Conservation (phyloP, 2,888 invertebrate genomes). For the Xanthostigma xanthostigma region DNA sequence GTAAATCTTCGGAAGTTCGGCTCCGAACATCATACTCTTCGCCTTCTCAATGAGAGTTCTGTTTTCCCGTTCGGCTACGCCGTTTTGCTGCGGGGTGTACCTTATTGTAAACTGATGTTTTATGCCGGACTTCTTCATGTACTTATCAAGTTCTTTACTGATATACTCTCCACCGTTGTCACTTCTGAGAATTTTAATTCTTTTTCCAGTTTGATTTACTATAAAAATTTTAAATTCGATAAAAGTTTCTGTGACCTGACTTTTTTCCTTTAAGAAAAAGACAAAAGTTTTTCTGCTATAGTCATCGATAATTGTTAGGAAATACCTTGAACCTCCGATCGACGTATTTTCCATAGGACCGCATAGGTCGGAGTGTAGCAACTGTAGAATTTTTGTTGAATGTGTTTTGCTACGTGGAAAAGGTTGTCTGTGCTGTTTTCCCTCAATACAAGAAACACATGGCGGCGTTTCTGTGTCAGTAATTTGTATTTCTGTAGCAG, state of each 20-base stretch:
- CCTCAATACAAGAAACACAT: constrained; percentile 15
- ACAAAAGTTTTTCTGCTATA: constrained; percentile 11
- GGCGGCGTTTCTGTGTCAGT: no score
- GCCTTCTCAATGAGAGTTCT: constrained; percentile 3
- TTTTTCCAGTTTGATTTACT: constrained; percentile 14
- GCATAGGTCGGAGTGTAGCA: constrained; percentile 22
- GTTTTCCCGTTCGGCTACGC: constrained; percentile 18
- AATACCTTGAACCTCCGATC: constrained; percentile 19
- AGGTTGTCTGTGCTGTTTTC: constrained; percentile 14
- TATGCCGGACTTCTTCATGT: constrained; percentile 15
- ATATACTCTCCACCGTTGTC: constrained; percentile 15
- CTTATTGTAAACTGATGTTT: constrained; percentile 18
- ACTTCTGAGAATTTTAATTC: constrained; percentile 12
- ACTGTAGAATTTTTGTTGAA: constrained; percentile 16
- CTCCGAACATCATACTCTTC: constrained; percentile 14
- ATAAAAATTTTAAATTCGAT: constrained; percentile 13
- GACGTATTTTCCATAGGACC: constrained; percentile 21
- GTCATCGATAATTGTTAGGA: constrained; percentile 23
- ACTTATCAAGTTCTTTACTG: constrained; percentile 8
- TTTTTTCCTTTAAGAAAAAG: constrained; percentile 21
- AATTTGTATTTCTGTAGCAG: no score
- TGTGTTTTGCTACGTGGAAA: constrained; percentile 11
- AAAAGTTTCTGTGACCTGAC: constrained; percentile 16
- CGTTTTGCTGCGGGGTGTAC: constrained; percentile 22
- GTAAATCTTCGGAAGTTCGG: constrained; percentile 10